phyloP scores from a whole-genome alignment of 2,888 invertebrate genomes.

The Scotopteryx bipunctaria region DNA sequence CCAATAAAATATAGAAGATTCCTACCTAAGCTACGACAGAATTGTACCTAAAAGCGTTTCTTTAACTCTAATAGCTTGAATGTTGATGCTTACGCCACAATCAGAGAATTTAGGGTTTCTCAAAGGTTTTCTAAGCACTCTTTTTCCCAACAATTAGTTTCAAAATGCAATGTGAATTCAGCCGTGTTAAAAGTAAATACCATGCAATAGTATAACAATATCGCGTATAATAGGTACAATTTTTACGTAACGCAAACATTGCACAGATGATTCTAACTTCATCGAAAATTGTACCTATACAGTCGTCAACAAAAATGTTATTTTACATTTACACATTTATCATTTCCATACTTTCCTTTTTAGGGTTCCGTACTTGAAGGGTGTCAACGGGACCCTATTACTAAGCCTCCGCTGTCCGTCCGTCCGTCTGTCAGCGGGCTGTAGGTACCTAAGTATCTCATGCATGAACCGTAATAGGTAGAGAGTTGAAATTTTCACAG shows the following conservation, averaged over 20 bases:
- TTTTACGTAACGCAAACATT: constrained; percentile 21
- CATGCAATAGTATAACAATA: constrained; percentile 18
- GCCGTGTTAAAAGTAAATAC: constrained; percentile 10
- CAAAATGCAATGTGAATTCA: constrained; percentile 11
- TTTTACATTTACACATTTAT: too few species aligned
- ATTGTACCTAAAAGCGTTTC: too few species aligned
- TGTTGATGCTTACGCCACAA: background rate
- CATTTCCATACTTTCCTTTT: too few species aligned
- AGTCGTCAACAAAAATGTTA: constrained; percentile 3
- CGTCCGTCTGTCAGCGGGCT: too few species aligned
- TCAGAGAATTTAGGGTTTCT: constrained; percentile 7
- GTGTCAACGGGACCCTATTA: too few species aligned
- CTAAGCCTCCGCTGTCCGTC: too few species aligned
- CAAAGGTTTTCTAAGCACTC: constrained; percentile 11
- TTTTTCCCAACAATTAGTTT: constrained; percentile 9
- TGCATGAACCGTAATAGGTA: too few species aligned
- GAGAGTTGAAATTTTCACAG: too few species aligned
- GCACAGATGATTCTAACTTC: constrained; percentile 13
- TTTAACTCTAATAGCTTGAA: too few species aligned
- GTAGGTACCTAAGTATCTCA: too few species aligned
- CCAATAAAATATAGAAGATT: background rate
- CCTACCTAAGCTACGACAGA: too few species aligned
- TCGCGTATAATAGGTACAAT: background rate
- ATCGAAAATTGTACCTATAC: constrained; percentile 13
- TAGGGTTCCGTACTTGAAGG: too few species aligned